Base-by-base conservation (phyloP, 2,888 invertebrate genomes). In the Tanytarsus gracilentus region DNA sequence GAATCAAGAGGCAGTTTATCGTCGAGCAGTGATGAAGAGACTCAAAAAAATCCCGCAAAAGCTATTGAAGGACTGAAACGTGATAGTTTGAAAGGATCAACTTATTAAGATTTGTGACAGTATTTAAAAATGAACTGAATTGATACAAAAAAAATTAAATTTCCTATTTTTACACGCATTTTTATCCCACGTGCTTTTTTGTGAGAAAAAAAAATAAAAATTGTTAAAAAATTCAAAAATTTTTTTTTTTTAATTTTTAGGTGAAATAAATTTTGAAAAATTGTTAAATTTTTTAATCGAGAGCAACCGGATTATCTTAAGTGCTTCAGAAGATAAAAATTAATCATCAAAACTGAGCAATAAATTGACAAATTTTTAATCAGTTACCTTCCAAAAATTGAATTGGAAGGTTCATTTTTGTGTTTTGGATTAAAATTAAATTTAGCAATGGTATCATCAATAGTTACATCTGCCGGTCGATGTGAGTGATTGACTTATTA, bases 31-130 rank as follows among this genome's bases (percentile, higher is more conserved):
- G 16, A 33, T 25, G 11, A 18, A 5, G 52, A 52, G 30, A 18
- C 21, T 9, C 21, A 33, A n/a, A 25, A 30, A 21, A 33, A 52
- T 30, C 33, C n/a, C 5, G 16, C 23, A 18, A 25, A 23, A 49
- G n/a, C 23, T 16, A 33, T 52, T 52, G 7, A 29, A 52, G 33
- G 8, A 3, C 23, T 52, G 16, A 52, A 36, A 33, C 52, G 30
- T 29, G 52, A 52, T 30, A 52, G 30, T 26, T 14, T 49, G 8
- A 49, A 49, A 16, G 16, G 23, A 44, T 44, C 23, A 49, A 9
- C 14, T 30, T 8, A 30, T 8, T 8, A 8, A 30, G 9, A 30
- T 30, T 30, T 30, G 30, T 8, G 9, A 30, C 6, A 30, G 9
- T 30, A 11, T 8, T 30, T 30, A 30, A 8, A 30, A 11, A 30